phyloP scores from a whole-genome alignment of 1,140 invertebrate species.

The Bombus fervidus region DNA sequence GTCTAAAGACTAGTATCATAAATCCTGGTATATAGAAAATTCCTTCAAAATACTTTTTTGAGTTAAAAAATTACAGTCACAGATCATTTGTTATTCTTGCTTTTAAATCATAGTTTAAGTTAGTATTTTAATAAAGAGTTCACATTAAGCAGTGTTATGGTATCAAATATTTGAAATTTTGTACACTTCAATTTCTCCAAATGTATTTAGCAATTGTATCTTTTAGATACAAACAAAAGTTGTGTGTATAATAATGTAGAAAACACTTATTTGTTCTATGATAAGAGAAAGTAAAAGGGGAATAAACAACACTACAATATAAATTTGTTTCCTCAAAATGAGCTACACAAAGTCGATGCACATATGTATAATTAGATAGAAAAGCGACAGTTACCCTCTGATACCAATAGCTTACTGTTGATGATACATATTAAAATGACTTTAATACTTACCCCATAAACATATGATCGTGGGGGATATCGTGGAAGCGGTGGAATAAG shows the following conservation, averaged over 20 bases:
- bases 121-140: not conserved
- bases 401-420: slow-evolving; percentile 43
- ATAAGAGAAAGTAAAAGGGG: slow-evolving; percentile 30
- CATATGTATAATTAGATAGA: slow-evolving; percentile 33
- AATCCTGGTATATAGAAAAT: not conserved
- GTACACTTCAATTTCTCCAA: not conserved
- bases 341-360: slow-evolving; percentile 22
- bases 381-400: slow-evolving; percentile 38
- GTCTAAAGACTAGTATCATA: not conserved
- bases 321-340: slow-evolving; percentile 1
- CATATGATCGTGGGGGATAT: slow-evolving; percentile 91
- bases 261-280: slow-evolving; percentile 7
- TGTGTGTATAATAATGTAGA: not conserved
- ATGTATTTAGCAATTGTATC: not conserved
- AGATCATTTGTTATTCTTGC: not conserved
- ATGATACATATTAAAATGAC: slow-evolving; percentile 32
- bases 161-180: not conserved
- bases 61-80: slow-evolving; percentile 7
- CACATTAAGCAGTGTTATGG: not conserved
- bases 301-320: slow-evolving; percentile 25
- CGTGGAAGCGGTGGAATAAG: slow-evolving; percentile 92
- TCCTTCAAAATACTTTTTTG: not conserved
- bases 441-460: slow-evolving; percentile 83
- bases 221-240: not conserved
- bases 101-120: not conserved